These are phyloP conservation scores for Drosophila neotestacea DNA, from an alignment of 2,888 invertebrate species.

Conservation along the genomic window DNA sequence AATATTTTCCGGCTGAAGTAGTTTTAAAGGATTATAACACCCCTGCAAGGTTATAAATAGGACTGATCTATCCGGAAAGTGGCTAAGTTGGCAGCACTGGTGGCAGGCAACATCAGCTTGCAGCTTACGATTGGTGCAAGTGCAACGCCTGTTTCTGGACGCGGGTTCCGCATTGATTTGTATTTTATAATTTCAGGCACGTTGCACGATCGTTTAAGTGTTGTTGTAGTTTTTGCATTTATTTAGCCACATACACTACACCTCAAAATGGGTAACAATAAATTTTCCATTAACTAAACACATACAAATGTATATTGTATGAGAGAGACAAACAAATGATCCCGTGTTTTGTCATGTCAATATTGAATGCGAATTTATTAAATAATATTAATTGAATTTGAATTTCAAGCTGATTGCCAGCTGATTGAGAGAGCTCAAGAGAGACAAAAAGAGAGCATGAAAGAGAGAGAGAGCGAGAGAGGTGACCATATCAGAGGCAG, in stretches of 20 bases:
- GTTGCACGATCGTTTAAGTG: conserved; percentile 67
- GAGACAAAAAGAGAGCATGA: conserved; percentile 5
- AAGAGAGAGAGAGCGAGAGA: conserved; percentile 11
- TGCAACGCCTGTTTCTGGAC: conserved; percentile 52
- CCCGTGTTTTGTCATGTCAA: conserved; percentile 45
- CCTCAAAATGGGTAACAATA: conserved; percentile 20
- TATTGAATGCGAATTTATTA: conserved; percentile 61
- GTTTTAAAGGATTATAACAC: too few species aligned
- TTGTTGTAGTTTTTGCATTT: conserved; percentile 43
- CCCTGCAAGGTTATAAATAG: too few species aligned
- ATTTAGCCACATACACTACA: conserved; percentile 27
- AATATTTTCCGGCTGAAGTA: too few species aligned
- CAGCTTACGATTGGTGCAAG: conserved; percentile 40
- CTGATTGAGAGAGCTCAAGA: conserved; percentile 55
- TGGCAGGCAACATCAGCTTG: conserved; percentile 26
- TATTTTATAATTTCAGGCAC: conserved; percentile 77
- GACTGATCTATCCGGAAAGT: too few species aligned
- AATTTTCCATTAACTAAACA: conserved; percentile 47
- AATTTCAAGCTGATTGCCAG: conserved; percentile 57
- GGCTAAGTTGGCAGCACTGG: too few species aligned
- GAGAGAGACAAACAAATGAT: conserved; percentile 13
- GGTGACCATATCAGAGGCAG: conserved; percentile 19
- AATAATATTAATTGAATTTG: conserved; percentile 67
- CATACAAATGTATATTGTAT: conserved; percentile 5
- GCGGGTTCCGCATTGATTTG: conserved; percentile 74